Evolutionary conservation across 2,888 invertebrate species (phyloP).

Genomic region (Zootermopsis nevadensis): DNA sequence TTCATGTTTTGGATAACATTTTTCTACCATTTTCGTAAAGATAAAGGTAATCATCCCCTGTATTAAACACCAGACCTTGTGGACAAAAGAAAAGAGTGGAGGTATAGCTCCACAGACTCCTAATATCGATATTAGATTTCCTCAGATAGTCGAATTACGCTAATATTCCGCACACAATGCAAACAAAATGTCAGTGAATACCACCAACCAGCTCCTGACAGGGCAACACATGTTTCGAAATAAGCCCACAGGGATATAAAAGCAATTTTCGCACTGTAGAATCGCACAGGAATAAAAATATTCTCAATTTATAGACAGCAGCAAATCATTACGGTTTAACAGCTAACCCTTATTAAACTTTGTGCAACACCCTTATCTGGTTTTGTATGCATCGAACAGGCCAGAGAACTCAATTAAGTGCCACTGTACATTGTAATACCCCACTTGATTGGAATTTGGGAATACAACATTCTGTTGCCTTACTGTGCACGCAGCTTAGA

Average conservation of each 20-base stretch:
- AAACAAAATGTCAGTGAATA: too few species aligned
- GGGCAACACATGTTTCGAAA: not conserved
- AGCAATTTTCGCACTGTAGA: not conserved
- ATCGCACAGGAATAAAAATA: not conserved
- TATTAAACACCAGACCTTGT: too few species aligned
- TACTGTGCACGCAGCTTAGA: not conserved
- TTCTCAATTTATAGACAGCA: not conserved
- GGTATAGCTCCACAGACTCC: too few species aligned
- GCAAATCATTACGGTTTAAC: conserved; percentile 29
- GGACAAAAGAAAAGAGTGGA: too few species aligned
- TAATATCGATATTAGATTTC: too few species aligned
- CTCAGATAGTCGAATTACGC: too few species aligned
- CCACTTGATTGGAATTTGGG: conserved; percentile 27
- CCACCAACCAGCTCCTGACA: not conserved
- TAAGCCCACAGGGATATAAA: too few species aligned
- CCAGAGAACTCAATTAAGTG: conserved; percentile 8
- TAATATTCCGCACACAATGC: too few species aligned
- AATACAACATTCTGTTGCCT: conserved; percentile 9
- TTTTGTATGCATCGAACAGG: conserved; percentile 11
- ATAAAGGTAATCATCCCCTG: too few species aligned
- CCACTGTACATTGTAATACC: not conserved
- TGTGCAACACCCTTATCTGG: conserved; percentile 13
- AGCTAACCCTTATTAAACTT: conserved; percentile 29
- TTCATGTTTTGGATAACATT: too few species aligned
- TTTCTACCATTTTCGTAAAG: too few species aligned